Evolutionary conservation across 2,797 vertebrate species (phyloP).

Genomic region (Buceros bicornis): DNA sequence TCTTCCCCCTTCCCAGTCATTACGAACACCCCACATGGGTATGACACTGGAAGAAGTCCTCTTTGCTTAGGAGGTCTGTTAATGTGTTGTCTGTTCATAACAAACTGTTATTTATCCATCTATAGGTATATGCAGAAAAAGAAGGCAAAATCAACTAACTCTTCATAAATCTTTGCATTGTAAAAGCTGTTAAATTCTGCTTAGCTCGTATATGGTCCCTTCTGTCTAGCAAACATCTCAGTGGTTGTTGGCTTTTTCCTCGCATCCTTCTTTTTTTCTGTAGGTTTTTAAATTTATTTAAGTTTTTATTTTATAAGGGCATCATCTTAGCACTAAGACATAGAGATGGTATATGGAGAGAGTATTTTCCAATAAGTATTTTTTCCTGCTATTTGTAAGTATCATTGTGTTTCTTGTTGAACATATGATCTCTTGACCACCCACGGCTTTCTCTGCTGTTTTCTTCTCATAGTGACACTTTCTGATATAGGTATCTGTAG

Average conservation of each 20-base stretch:
- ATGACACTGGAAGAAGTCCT: not conserved
- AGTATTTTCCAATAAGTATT: not conserved
- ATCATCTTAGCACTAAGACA: not conserved
- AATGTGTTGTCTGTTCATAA: not conserved
- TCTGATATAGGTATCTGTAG: not conserved
- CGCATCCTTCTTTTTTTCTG: not conserved
- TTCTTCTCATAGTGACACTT: not conserved
- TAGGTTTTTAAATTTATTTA: not conserved
- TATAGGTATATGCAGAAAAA: not conserved
- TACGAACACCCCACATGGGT: rapidly evolving
- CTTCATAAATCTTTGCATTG: not conserved
- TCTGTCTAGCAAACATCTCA: not conserved
- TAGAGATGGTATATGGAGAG: not conserved
- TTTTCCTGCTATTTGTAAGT: not conserved
- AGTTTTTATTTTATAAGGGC: not conserved
- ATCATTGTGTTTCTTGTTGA: not conserved
- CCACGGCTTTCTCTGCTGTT: not conserved
- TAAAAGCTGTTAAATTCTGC: not conserved
- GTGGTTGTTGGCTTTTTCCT: not conserved
- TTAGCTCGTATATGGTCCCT: not conserved
- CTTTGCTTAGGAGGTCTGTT: not conserved
- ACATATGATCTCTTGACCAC: not conserved
- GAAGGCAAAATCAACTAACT: not conserved
- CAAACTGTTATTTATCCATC: not conserved
- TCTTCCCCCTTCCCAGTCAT: not conserved